Base-by-base conservation (phyloP, 1,140 invertebrate genomes). In the Ooceraea biroi region DNA sequence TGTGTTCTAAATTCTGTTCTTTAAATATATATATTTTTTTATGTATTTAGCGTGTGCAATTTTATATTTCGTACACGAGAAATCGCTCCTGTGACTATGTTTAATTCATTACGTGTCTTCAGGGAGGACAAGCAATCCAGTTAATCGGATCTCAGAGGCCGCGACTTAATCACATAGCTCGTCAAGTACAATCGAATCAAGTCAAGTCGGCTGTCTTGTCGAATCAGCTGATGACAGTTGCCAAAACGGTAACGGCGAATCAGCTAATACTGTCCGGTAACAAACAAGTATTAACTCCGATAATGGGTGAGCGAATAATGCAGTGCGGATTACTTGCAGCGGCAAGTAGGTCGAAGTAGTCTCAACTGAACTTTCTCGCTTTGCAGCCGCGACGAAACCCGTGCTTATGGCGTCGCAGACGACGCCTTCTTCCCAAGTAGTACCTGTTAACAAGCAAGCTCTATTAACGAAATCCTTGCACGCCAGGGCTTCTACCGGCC, bases 81-180 rank as follows among this genome's bases (percentile, higher is more conserved):
- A 36, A 36, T 36, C 7, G 2, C 7, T 7, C 7, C 36, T 36
- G 2, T 36, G 36, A 2, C 7, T 36, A 36, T 36, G 36, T 36
- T 36, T 36, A 7, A 36, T 36, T 36, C 36, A 2, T 61, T 71
- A 19, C 11, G 41, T 72, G 57, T 69, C 77, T 60, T 68, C 87
- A 94, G 91, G 92, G 93, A 85, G 94, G 92, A 83, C 95, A 94
- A 84, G 94, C 95, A 58, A 95, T 96, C 88, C 95, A 96, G 91
- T 93, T 96, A 30, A 94, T 96, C 78, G 95, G 95, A 88, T 95
- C 95, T 72, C 96, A 95, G 88, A 94, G 96, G 84, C 94, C 95
- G 58, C 94, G 95, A 83, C 95, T 95, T 93, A 93, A 90, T 94
- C 95, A 95, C 93, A 95, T 93, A 90, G 83, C 92, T 76, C 95